phyloP scores from a whole-genome alignment of 1,140 invertebrate species.

The Halesus radiatus region DNA sequence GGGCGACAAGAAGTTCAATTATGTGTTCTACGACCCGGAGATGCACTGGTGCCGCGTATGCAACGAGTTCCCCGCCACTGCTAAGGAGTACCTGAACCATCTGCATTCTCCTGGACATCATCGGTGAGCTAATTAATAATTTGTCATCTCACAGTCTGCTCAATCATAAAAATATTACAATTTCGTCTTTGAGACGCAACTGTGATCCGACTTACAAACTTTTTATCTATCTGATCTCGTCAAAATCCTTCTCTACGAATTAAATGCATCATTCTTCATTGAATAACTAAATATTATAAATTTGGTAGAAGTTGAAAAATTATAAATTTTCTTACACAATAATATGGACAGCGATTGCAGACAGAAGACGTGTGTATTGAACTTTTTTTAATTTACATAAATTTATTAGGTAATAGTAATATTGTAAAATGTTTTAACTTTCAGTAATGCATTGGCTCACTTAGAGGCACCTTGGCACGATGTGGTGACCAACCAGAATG shows the following conservation, averaged over 20 bases:
- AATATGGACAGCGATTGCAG: too few relatives aligned
- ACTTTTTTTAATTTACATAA: too few relatives aligned
- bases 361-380: too few relatives aligned
- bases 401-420: too few relatives aligned
- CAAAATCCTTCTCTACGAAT: too few relatives aligned
- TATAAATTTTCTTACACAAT: too few relatives aligned
- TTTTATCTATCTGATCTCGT: too few relatives aligned
- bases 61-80: constrained; percentile 87
- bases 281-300: too few relatives aligned
- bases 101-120: constrained; percentile 84
- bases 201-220: too few relatives aligned
- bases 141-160: too few relatives aligned
- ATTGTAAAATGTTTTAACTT: neutral
- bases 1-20: constrained; percentile 75
- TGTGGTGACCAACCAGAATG: constrained; percentile 69
- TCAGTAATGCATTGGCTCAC: constrained; percentile 74
- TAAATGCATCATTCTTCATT: too few relatives aligned
- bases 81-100: constrained; percentile 88
- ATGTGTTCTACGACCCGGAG: constrained; percentile 88
- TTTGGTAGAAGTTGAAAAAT: too few relatives aligned
- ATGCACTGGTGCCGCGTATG: constrained; percentile 90
- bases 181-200: neutral
- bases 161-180: neutral
- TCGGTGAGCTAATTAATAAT: constrained; percentile 62
- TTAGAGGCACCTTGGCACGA: constrained; percentile 85